Conservation (phyloP, 2,797 vertebrate species). For the Hyperoplus lanceolatus region DNA sequence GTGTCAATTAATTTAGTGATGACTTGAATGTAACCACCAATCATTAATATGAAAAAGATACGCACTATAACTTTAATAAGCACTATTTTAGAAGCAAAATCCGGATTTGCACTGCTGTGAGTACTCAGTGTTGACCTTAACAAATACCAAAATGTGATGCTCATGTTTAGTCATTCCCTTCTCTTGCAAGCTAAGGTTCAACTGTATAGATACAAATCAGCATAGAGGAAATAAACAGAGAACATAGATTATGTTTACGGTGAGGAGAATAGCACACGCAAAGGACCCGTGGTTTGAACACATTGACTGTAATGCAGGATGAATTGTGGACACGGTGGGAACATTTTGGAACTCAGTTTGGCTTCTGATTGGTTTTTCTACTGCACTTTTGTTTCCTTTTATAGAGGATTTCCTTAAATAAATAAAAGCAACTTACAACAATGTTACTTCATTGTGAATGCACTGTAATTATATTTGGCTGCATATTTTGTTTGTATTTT, state of each 20-base stretch:
- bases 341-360: neutral
- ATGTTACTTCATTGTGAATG: neutral
- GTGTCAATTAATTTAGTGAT: too few species aligned
- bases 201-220: neutral
- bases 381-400: neutral
- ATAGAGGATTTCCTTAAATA: neutral
- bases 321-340: neutral
- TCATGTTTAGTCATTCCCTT: neutral
- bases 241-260: neutral
- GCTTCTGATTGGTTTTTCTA: neutral
- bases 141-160: neutral
- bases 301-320: neutral
- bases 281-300: too few species aligned
- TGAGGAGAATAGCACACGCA: neutral
- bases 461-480: neutral
- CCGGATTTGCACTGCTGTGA: neutral
- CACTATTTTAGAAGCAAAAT: neutral
- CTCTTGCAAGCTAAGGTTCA: neutral
- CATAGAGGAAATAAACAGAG: neutral
- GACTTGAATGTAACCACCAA: too few species aligned
- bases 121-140: neutral
- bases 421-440: neutral
- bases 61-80: neutral
- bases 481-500: neutral
- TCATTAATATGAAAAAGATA: too few species aligned